Conservation (phyloP, 92 coral and sea anemone species). For the Ricordea florida region DNA sequence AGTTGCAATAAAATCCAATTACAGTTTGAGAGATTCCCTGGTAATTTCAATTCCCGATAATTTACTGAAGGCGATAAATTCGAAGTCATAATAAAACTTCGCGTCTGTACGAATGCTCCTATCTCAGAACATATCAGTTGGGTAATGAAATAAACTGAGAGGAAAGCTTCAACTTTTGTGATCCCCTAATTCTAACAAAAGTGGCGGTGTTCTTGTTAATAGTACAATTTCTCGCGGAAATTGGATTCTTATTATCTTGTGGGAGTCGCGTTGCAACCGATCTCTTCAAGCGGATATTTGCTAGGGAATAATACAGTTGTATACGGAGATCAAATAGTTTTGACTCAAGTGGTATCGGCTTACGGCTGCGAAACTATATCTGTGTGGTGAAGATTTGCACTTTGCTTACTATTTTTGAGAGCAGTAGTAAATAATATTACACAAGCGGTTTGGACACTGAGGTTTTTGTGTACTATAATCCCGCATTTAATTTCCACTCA, state of each 20-base stretch:
- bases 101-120: conserved; percentile 24
- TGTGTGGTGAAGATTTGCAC: conserved; percentile 3
- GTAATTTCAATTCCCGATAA: conserved; percentile 37
- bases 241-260: not conserved
- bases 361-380: conserved; percentile 11
- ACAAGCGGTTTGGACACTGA: not conserved
- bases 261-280: not conserved
- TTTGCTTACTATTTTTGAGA: conserved; percentile 12
- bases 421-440: not conserved
- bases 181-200: not conserved
- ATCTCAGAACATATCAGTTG: conserved; percentile 13
- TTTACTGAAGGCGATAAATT: conserved; percentile 36
- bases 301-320: not conserved
- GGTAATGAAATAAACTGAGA: conserved; percentile 12
- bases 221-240: conserved; percentile 12
- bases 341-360: conserved; percentile 22
- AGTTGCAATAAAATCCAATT: conserved; percentile 43
- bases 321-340: not conserved
- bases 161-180: conserved; percentile 2
- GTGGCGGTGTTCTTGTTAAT: not conserved
- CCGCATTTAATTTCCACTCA: not conserved
- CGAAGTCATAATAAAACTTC: conserved; percentile 46
- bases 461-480: not conserved
- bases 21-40: conserved; percentile 39
- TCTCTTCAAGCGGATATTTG: not conserved